Conservation (phyloP, 2,797 vertebrate genomes). For the Eulemur mongoz region DNA sequence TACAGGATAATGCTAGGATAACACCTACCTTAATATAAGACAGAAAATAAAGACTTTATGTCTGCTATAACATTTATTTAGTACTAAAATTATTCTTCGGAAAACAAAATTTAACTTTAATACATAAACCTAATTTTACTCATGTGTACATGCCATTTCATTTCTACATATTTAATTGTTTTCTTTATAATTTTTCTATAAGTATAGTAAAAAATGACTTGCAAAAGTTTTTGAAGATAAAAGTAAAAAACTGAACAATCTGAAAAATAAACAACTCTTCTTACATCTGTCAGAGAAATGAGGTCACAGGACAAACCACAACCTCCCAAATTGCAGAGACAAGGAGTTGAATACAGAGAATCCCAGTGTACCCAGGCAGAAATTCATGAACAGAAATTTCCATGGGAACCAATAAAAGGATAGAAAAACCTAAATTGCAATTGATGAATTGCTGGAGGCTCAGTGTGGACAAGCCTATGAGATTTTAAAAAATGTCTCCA, state of each 20-base stretch:
- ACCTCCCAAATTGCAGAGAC: background rate
- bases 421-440: background rate
- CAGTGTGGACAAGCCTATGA: background rate
- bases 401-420: rapidly evolving
- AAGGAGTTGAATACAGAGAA: background rate
- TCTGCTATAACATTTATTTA: background rate
- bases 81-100: background rate
- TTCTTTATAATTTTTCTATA: background rate
- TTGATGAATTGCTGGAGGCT: background rate
- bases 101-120: background rate
- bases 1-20: background rate
- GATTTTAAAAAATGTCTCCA: background rate
- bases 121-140: background rate
- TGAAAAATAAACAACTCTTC: background rate
- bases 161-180: background rate
- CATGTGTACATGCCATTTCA: background rate
- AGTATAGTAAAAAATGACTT: background rate
- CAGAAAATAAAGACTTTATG: background rate
- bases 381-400: background rate
- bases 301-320: background rate
- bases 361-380: background rate
- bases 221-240: background rate
- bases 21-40: background rate
- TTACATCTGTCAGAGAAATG: background rate
- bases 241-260: background rate